Evolutionary conservation across 1,140 invertebrate species (phyloP).

Genomic region (Neodiprion lecontei): DNA sequence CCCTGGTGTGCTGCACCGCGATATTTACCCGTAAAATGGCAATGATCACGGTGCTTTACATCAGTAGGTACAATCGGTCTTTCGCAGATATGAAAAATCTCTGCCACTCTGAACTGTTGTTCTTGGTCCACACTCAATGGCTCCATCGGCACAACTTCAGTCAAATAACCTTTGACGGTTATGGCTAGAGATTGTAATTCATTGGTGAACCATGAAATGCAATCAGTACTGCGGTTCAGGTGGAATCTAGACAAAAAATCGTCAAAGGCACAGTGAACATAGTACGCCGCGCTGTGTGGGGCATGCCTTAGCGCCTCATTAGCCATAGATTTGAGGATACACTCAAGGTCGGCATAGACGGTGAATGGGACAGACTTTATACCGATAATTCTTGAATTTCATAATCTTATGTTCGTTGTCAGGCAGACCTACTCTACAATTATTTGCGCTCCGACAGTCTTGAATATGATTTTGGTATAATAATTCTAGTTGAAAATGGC

Average conservation of each 20-base stretch:
- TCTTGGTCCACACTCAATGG: too few relatives aligned
- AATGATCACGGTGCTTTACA: too few relatives aligned
- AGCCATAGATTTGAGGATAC: constrained; percentile 17
- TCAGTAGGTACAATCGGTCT: too few relatives aligned
- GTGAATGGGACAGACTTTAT: constrained; percentile 28
- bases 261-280: constrained; percentile 21
- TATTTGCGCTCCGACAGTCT: too few relatives aligned
- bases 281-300: constrained; percentile 24
- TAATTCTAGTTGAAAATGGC: too few relatives aligned
- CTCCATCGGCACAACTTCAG: too few relatives aligned
- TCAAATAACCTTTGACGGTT: too few relatives aligned
- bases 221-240: constrained; percentile 37
- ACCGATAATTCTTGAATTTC: constrained; percentile 29
- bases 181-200: neutral
- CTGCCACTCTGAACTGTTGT: too few relatives aligned
- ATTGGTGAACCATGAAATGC: constrained; percentile 35
- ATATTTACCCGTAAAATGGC: too few relatives aligned
- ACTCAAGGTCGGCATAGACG: constrained; percentile 31
- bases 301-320: constrained; percentile 18
- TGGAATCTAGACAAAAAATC: constrained; percentile 24
- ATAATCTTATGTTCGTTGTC: constrained; percentile 16
- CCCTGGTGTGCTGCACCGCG: too few relatives aligned
- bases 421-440: neutral
- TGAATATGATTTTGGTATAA: too few relatives aligned
- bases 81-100: too few relatives aligned